A percentile compares a stretch with the other conserved stretches of the same genome.
Evolutionary conservation across 1,140 invertebrate genomes (phyloP).

Genomic region (Brachionus rubens): DNA sequence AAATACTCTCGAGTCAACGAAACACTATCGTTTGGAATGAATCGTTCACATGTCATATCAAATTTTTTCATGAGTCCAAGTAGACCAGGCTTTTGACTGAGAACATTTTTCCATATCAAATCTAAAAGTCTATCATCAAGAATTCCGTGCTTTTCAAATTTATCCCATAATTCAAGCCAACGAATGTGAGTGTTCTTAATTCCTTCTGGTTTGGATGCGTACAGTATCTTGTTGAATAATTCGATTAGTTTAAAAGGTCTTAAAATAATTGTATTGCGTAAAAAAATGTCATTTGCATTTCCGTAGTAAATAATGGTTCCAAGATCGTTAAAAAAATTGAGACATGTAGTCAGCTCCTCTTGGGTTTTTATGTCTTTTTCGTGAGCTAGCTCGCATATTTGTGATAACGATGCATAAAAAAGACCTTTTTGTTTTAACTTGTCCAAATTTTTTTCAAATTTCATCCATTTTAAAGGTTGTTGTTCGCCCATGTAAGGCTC

Average conservation of each 20-base stretch:
- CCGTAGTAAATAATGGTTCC: slow-evolving; percentile 56
- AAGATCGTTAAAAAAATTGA: slow-evolving; percentile 61
- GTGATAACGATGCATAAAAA: slow-evolving; percentile 31
- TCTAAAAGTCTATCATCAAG: slow-evolving; percentile 54
- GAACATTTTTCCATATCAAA: slow-evolving; percentile 52
- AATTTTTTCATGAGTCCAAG: slow-evolving; percentile 58
- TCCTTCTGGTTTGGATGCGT: neutral
- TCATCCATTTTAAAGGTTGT: slow-evolving; percentile 60
- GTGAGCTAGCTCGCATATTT: slow-evolving; percentile 56
- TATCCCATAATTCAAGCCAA: slow-evolving; percentile 51
- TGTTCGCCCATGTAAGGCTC: slow-evolving; percentile 60
- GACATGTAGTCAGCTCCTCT: slow-evolving; percentile 57
- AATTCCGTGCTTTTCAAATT: slow-evolving; percentile 51
- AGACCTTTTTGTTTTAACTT: slow-evolving; percentile 52
- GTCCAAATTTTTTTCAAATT: slow-evolving; percentile 57
- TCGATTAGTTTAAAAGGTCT: slow-evolving; percentile 53
- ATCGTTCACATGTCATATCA: slow-evolving; percentile 53
- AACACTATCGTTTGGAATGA: neutral
- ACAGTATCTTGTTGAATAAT: slow-evolving; percentile 47
- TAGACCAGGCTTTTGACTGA: slow-evolving; percentile 52
- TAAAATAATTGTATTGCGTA: slow-evolving; percentile 56
- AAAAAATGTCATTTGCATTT: slow-evolving; percentile 50
- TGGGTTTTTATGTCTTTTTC: slow-evolving; percentile 54
- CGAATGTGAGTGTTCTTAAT: neutral
- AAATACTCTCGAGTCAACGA: neutral